These are phyloP conservation scores for Spialia ferax DNA, from an alignment of 2,888 invertebrate species.

Conservation along the genomic window DNA sequence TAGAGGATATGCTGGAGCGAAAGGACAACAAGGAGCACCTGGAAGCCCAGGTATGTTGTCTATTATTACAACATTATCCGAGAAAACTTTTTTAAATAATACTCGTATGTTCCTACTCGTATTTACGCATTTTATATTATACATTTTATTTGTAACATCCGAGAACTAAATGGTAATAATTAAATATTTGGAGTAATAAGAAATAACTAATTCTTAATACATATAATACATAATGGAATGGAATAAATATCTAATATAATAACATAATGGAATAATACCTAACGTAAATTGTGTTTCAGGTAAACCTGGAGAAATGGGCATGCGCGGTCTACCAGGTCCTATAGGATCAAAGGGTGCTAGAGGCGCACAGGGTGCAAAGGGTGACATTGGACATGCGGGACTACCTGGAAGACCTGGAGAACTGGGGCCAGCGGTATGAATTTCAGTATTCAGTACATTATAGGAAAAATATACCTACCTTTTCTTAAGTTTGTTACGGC, in stretches of 20 bases:
- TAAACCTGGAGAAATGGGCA: constrained; percentile 88
- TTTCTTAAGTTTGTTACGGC: no score
- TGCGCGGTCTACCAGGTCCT: constrained; percentile 87
- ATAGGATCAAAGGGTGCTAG: constrained; percentile 91
- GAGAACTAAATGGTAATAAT: not conserved
- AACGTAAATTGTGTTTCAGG: constrained; percentile 78
- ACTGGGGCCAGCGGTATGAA: constrained; percentile 89
- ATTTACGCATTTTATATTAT: no score
- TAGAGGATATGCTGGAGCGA: constrained; percentile 89
- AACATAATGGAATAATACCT: no score
- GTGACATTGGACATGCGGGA: constrained; percentile 91
- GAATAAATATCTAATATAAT: no score
- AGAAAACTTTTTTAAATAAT: no score
- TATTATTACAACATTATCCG: not conserved
- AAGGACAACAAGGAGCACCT: constrained; percentile 91
- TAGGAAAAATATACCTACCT: no score
- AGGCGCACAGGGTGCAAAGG: constrained; percentile 92
- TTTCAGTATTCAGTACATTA: no score
- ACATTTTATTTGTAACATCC: no score
- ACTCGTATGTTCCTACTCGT: no score
- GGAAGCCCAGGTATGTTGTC: constrained; percentile 82
- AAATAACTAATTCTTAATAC: no score
- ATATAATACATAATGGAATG: no score
- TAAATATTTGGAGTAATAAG: no score
- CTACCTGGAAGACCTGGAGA: constrained; percentile 93